Evolutionary conservation across 2,888 invertebrate species (phyloP).

Genomic region (Plagiodera versicolora): DNA sequence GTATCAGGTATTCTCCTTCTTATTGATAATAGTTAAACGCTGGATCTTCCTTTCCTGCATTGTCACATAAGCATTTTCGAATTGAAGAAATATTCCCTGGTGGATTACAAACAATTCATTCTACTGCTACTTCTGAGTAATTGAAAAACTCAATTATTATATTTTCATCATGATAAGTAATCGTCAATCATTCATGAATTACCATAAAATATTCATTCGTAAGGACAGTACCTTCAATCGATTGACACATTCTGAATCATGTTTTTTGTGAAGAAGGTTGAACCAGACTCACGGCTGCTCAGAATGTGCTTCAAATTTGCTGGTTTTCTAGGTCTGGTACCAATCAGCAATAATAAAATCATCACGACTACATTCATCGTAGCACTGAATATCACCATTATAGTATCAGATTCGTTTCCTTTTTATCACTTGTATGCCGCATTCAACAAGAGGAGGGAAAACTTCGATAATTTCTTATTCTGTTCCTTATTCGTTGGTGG

Average conservation of each 20-base stretch:
- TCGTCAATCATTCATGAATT: no score
- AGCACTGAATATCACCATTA: neutral
- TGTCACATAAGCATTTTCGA: no score
- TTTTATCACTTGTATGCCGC: neutral
- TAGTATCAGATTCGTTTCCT: neutral
- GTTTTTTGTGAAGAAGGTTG: neutral
- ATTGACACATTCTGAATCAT: neutral
- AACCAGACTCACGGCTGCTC: neutral
- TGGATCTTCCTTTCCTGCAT: no score
- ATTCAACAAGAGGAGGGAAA: neutral
- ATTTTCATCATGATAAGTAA: no score
- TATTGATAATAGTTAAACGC: no score
- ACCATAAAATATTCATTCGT: no score
- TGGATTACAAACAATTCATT: no score
- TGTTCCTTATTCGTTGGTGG: neutral
- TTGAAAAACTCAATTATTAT: no score
- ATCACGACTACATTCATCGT: neutral
- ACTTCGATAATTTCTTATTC: neutral
- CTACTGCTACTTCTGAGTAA: no score
- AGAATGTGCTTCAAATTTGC: neutral
- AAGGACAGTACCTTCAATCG: no score
- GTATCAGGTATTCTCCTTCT: no score
- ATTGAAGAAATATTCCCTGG: no score
- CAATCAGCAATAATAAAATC: neutral
- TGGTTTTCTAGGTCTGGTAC: neutral